Percentiles rank a stretch among this genome's conserved stretches.
These are phyloP conservation scores for Callithrix jacchus DNA, from an alignment of 2,113 vertebrate genomes.

Conservation along the genomic window DNA sequence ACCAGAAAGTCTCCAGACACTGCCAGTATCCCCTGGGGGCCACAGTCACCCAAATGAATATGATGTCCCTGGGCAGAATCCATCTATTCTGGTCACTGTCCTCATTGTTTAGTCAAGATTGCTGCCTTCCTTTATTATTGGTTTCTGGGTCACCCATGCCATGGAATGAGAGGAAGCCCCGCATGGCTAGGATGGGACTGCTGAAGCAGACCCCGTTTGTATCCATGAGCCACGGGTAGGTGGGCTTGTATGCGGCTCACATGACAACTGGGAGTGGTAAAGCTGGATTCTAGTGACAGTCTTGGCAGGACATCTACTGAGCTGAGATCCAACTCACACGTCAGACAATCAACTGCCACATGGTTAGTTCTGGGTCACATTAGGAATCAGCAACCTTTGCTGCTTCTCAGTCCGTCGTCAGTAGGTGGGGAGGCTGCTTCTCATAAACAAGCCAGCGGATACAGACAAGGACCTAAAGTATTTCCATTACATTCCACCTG, in stretches of 20 bases:
- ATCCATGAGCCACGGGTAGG: neutral
- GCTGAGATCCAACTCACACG: rapidly evolving
- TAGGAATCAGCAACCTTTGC: rapidly evolving
- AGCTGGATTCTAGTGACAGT: neutral
- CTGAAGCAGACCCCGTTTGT: neutral
- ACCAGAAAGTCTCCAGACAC: neutral
- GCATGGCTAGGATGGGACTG: rapidly evolving
- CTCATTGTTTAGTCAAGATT: rapidly evolving
- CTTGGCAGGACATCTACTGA: neutral
- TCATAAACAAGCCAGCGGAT: neutral
- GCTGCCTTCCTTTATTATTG: too few relatives aligned
- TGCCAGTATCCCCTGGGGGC: neutral
- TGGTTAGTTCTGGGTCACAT: rapidly evolving
- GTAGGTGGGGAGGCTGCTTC: rapidly evolving
- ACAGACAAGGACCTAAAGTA: rapidly evolving
- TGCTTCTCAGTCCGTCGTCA: rapidly evolving
- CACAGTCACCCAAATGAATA: rapidly evolving
- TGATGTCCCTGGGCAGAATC: neutral
- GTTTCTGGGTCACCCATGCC: rapidly evolving
- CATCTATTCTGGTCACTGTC: rapidly evolving
- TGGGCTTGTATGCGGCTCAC: too few relatives aligned
- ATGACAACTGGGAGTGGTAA: too few relatives aligned
- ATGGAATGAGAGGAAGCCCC: rapidly evolving
- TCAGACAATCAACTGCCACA: rapidly evolving
- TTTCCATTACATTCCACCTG: neutral